Evolutionary conservation across 2,888 invertebrate genomes (phyloP).

Genomic region (Nowickia ferox): DNA sequence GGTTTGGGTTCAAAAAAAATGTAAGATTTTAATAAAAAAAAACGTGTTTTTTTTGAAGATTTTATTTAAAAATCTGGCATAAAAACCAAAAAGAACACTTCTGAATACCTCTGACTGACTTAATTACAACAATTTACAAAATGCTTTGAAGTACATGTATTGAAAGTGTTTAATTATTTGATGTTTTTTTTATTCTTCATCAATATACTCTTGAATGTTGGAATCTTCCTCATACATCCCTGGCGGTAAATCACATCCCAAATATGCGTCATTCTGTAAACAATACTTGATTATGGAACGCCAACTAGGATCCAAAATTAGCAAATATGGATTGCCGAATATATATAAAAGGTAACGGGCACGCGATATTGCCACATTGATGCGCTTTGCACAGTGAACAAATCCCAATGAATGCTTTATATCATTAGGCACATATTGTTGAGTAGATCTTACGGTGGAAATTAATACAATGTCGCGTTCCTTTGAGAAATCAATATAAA

Average conservation of each 20-base stretch:
- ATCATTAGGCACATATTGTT: conserved; percentile 83
- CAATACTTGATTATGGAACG: conserved; percentile 86
- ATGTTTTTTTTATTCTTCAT: not conserved
- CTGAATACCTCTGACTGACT: too few relatives aligned
- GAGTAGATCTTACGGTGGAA: conserved; percentile 87
- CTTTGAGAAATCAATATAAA: conserved; percentile 69
- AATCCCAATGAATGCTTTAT: conserved; percentile 87
- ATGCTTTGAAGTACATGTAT: not conserved
- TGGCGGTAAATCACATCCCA: conserved; percentile 87
- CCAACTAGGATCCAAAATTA: conserved; percentile 88
- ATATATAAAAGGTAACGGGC: conserved; percentile 90
- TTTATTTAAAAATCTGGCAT: too few relatives aligned
- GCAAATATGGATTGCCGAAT: conserved; percentile 91
- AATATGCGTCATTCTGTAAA: conserved; percentile 86
- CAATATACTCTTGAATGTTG: not conserved
- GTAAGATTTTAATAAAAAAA: too few relatives aligned
- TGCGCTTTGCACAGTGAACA: conserved; percentile 88
- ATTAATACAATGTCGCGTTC: conserved; percentile 87
- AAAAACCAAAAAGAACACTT: too few relatives aligned
- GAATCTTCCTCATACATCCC: conserved; percentile 58
- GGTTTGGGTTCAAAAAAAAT: too few relatives aligned
- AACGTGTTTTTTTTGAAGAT: too few relatives aligned
- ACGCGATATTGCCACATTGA: conserved; percentile 95
- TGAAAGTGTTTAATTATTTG: not conserved
- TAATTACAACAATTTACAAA: not conserved